These are phyloP conservation scores for Muraenolepis orangiensis DNA, from an alignment of 2,797 vertebrate genomes.

Conservation along the genomic window DNA sequence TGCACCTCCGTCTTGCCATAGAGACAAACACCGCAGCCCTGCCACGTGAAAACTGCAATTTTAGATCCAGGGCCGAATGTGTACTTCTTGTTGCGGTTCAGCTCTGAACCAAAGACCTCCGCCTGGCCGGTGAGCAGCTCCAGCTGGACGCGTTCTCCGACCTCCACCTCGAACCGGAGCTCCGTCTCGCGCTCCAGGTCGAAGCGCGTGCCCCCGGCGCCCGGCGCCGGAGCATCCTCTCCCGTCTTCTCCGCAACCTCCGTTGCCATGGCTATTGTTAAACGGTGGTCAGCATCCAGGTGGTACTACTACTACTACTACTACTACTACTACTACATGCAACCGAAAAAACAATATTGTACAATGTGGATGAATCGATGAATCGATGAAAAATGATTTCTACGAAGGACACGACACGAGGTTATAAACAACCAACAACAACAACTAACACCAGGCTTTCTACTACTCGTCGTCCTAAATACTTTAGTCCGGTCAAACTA, in stretches of 20 bases:
- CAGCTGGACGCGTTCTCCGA: conserved; percentile 84
- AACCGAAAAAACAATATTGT: background rate
- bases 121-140: conserved; percentile 90
- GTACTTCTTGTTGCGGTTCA: conserved; percentile 96
- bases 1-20: conserved; percentile 92
- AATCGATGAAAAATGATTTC: too few relatives aligned
- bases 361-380: too few relatives aligned
- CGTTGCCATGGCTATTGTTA: conserved; percentile 63
- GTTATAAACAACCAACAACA: too few relatives aligned
- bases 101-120: conserved; percentile 93
- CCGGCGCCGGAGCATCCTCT: conserved; percentile 65
- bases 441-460: too few relatives aligned
- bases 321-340: too few relatives aligned
- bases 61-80: conserved; percentile 91
- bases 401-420: too few relatives aligned
- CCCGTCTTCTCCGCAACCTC: conserved; percentile 65
- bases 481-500: too few relatives aligned
- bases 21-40: conserved; percentile 89
- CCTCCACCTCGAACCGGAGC: conserved; percentile 93
- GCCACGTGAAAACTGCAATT: conserved; percentile 97
- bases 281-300: background rate
- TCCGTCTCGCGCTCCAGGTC: conserved; percentile 96
- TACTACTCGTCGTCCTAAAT: too few relatives aligned
- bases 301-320: too few relatives aligned
- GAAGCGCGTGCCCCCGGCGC: conserved; percentile 70